phyloP scores from a whole-genome alignment of 2,888 invertebrate species.

The Euproctis similis region DNA sequence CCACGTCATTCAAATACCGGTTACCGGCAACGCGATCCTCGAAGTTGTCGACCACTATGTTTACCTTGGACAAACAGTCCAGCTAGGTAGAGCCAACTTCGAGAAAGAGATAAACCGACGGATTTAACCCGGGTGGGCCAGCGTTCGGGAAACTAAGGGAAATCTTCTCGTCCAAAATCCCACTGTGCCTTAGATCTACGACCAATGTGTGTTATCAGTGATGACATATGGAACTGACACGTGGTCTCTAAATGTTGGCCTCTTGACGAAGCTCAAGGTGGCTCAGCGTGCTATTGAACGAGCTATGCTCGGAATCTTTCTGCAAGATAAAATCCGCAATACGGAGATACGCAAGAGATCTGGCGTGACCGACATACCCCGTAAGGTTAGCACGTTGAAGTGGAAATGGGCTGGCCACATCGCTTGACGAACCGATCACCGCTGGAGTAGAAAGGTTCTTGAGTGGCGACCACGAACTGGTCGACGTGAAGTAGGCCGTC shows the following conservation, averaged over 20 bases:
- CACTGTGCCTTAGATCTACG: not conserved
- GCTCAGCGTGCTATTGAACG: too few species aligned
- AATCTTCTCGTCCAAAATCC: not conserved
- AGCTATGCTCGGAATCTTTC: too few species aligned
- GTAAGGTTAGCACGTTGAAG: too few species aligned
- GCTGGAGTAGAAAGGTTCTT: too few species aligned
- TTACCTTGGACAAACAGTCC: conserved; percentile 1
- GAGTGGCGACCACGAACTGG: too few species aligned
- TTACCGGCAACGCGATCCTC: not conserved
- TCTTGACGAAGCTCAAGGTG: too few species aligned
- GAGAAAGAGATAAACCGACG: not conserved
- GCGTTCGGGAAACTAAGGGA: not conserved
- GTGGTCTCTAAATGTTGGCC: too few species aligned
- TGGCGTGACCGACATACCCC: too few species aligned
- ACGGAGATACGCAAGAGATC: too few species aligned
- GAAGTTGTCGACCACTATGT: conserved; percentile 1
- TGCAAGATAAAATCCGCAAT: too few species aligned
- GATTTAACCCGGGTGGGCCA: not conserved
- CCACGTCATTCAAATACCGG: not conserved
- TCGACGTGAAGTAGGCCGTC: not conserved
- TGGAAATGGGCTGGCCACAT: too few species aligned
- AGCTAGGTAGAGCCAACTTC: not conserved
- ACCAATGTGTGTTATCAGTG: conserved; percentile 1
- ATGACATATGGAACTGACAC: not conserved
- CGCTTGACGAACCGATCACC: too few species aligned